These are phyloP conservation scores for Alca torda DNA, from an alignment of 2,797 vertebrate species.

Conservation along the genomic window DNA sequence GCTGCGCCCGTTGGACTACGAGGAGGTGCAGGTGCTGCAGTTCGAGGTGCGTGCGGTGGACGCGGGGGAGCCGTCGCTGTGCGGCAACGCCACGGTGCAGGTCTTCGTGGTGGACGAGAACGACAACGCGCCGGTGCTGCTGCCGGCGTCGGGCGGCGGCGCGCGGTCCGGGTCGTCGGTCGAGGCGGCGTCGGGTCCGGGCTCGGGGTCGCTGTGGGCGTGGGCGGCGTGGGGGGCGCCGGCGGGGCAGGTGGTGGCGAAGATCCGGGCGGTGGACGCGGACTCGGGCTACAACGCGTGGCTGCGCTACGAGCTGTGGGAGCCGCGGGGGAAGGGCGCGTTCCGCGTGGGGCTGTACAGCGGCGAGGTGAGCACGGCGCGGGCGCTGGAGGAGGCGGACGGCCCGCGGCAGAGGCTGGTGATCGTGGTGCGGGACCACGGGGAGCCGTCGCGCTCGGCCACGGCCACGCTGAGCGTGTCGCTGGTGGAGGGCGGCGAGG, in stretches of 20 bases:
- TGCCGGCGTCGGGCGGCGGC: no score
- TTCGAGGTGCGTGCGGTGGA: no score
- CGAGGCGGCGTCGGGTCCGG: slow-evolving; percentile 34
- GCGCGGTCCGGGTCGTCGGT: no score
- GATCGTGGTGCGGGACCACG: slow-evolving; percentile 75
- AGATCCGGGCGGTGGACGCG: slow-evolving; percentile 70
- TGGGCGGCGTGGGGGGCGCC: not conserved
- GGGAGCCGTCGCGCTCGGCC: slow-evolving; percentile 71
- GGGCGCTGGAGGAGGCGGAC: not conserved
- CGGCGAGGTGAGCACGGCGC: slow-evolving; percentile 73
- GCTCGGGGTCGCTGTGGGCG: not conserved
- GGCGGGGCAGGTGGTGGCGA: slow-evolving; percentile 52
- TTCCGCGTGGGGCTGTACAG: slow-evolving; percentile 66
- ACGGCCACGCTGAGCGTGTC: slow-evolving; percentile 70
- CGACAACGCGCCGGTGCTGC: no score
- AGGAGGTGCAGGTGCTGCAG: no score
- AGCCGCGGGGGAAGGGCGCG: slow-evolving; percentile 34
- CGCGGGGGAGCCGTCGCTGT: not conserved
- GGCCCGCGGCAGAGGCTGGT: slow-evolving; percentile 64
- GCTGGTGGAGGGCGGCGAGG: slow-evolving; percentile 1
- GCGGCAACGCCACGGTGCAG: no score
- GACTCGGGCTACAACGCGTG: slow-evolving; percentile 79
- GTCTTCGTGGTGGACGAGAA: no score
- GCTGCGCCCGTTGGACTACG: not conserved
- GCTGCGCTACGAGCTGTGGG: slow-evolving; percentile 56